phyloP scores from a whole-genome alignment of 2,797 vertebrate species.

The Cetoscarus ocellatus region DNA sequence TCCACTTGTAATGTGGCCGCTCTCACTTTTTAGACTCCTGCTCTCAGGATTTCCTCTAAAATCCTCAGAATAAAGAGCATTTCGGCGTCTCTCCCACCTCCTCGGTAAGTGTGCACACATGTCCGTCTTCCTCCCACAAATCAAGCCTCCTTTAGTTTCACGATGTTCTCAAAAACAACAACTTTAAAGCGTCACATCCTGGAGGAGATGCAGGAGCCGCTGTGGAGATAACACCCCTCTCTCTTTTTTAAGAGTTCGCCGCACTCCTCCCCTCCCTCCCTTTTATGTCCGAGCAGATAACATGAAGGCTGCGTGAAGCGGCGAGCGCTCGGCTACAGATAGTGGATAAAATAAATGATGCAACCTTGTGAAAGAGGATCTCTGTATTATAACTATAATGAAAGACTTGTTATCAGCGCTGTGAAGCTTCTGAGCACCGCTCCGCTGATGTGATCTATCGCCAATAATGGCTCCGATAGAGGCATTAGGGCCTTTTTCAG shows the following conservation, averaged over 20 bases:
- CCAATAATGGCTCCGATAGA: conserved; percentile 71
- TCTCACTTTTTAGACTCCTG: conserved; percentile 12
- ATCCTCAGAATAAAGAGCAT: conserved; percentile 1
- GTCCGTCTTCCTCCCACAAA: conserved; percentile 58
- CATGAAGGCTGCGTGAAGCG: conserved; percentile 56
- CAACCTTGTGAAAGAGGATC: conserved; percentile 78
- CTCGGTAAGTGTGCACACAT: conserved; percentile 66
- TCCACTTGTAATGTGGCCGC: conserved; percentile 43
- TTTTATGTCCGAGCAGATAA: conserved; percentile 76
- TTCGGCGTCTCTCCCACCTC: conserved; percentile 36
- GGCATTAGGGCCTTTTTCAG: conserved; percentile 47
- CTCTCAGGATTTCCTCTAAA: not conserved
- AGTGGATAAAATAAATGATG: conserved; percentile 78
- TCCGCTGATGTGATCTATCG: conserved; percentile 72
- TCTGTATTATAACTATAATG: conserved; percentile 72
- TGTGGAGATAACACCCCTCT: conserved; percentile 35
- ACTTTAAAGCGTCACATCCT: conserved; percentile 46
- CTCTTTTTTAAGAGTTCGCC: conserved; percentile 69
- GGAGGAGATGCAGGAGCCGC: conserved; percentile 13
- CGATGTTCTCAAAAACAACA: conserved; percentile 30
- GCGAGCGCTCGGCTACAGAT: conserved; percentile 57
- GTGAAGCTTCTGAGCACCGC: conserved; percentile 63
- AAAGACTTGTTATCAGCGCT: conserved; percentile 73
- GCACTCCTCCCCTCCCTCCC: conserved; percentile 73
- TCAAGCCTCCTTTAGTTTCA: conserved; percentile 73